Evolutionary conservation across 2,797 vertebrate species (phyloP), one percentile per base, ranked within the genome.

Genomic region (Sebastes iracundus): DNA sequence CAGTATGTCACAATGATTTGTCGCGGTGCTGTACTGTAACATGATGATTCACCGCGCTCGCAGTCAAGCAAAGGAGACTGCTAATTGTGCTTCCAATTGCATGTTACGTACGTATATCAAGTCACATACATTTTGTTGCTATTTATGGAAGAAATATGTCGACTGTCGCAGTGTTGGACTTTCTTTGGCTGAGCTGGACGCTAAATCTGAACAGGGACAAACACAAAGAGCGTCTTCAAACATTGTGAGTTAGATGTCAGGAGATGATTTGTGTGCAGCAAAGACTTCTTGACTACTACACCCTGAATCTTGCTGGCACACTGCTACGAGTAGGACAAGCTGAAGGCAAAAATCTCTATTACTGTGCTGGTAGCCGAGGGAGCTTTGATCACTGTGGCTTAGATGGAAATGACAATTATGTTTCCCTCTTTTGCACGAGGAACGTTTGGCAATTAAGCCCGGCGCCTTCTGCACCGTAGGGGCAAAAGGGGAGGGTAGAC

Each of bases 301-400:
- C 68, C 72, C 81, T 81, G 72, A 82, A 89, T 88, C 70, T 92
- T 28, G 42, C 89, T 79, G 83, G 88, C 81, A 90, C 77, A 84
- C 78, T 86, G 75, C 63, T 91, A 66, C 27, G 72, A 87, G 76
- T 33, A 85, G 88, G 79, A 87, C 85, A 79, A 86, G 92, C 90
- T 91, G 63, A 76, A 81, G 91, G 91, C 92, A 89, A 89, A 86
- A 91, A 87, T 84, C 77, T 75, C 86, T 83, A 87, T 90, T 92
- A 88, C 87, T 91, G 85, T 81, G 86, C 89, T 88, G 77, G 85
- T 91, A 92, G 88, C 90, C 87, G 70, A 75, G 89, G 83, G 89
- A 84, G 93, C 93, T 95, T 95, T 95, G 93, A 95, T 95, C 94
- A 93, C 85, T 79, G 81, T 87, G 79, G 87, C 90, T 95, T 90